phyloP scores from a whole-genome alignment of 2,888 invertebrate species.

The Tyria jacobaeae region DNA sequence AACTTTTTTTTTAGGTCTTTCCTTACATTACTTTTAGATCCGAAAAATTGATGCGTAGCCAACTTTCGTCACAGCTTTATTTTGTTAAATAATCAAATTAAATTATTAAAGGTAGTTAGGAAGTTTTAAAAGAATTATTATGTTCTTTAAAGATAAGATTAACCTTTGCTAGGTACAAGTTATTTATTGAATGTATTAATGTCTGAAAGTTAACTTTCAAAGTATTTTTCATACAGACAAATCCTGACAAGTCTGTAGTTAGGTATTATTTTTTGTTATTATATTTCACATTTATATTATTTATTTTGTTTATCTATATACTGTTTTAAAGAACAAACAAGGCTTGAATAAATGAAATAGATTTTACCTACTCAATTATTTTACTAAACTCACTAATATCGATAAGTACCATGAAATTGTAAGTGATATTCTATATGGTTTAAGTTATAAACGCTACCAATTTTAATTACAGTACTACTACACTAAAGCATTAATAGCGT shows the following conservation, averaged over 20 bases:
- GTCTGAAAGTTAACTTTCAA: background rate
- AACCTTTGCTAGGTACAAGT: conserved; percentile 33
- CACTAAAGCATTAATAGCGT: background rate
- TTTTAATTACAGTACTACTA: background rate
- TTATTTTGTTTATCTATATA: too few relatives aligned
- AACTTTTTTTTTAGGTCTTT: background rate
- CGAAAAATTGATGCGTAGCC: background rate
- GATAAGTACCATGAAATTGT: too few relatives aligned
- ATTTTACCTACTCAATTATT: background rate
- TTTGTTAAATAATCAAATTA: conserved; percentile 41
- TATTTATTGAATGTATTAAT: conserved; percentile 39
- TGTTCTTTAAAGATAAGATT: conserved; percentile 14
- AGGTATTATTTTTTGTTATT: background rate
- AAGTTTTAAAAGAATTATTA: conserved; percentile 46
- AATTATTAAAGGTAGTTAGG: conserved; percentile 39
- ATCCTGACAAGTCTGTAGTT: background rate
- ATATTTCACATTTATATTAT: too few relatives aligned
- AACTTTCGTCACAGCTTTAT: conserved; percentile 36
- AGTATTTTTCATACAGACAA: background rate
- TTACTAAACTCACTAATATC: background rate
- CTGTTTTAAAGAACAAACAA: background rate
- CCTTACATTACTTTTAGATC: background rate
- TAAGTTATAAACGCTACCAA: background rate
- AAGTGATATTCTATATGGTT: background rate
- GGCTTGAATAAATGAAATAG: background rate